Base-by-base conservation (phyloP, 1,140 invertebrate genomes). In the Agrypnia vestita region DNA sequence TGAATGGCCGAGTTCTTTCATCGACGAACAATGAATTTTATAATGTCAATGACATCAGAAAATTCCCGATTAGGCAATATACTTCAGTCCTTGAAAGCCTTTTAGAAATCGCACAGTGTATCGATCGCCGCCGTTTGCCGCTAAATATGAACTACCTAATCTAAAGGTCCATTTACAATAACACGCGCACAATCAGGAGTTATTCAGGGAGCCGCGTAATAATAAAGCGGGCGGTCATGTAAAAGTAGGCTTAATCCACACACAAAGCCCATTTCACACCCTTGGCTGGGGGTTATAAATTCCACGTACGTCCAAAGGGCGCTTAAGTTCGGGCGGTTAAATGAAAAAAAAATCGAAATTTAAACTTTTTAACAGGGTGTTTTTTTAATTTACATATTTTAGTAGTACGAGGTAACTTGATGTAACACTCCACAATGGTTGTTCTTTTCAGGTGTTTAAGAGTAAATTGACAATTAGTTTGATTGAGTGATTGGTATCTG, bases 251-350 rank as follows among this genome's bases (percentile, higher is more conserved):
- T 51, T 72, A 72, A 44, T n/a, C 69, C 15, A 13, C 15, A 15
- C 13, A 13, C 21, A 46, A 12, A 15, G 17, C 73, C 17, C 15
- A 6, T 10, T 35, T 64, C 21, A 25, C 35, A 44, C 61, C 35
- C 61, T 25, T 35, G 61, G 13, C 61, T 43, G 13, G 35, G 11
- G n/a, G 35, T 64, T 64, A 35, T 64, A 64, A 64, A 43, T 64
- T 64, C 35, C 61, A 64, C 61, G 19, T 64, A 64, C 61, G n/a
- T 15, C n/a, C 59, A 62, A 62, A 15, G n/a, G n/a, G n/a, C 49
- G 49, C 49, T 51, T 51, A 51, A 15, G 17, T 12, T 15, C 11
- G 49, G 11, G n/a, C 11, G 1, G 49, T 51, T 51, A 51, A 51
- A 12, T 51, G 11, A 51, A 15, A 13, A 15, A 51, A 51, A 51